phyloP scores from a whole-genome alignment of 2,797 vertebrate genomes.

The Sebastes jordani region DNA sequence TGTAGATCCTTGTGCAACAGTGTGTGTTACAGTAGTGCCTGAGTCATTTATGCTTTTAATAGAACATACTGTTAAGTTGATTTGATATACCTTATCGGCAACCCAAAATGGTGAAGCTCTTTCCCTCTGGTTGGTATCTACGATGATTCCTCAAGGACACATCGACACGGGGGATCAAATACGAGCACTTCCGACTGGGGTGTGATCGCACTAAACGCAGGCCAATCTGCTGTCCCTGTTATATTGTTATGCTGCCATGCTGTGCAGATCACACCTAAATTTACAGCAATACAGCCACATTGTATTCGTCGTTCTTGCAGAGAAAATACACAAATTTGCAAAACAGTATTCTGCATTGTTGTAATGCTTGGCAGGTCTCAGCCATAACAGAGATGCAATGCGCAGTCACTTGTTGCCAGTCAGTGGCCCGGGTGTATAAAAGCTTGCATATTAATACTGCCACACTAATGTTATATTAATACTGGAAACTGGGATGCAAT shows the following conservation, averaged over 20 bases:
- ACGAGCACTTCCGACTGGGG: conserved; percentile 23
- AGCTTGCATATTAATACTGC: conserved; percentile 32
- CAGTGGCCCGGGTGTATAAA: conserved; percentile 1
- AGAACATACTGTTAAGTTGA: neutral
- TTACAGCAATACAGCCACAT: neutral
- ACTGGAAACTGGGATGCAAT: conserved; percentile 46
- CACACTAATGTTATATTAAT: conserved; percentile 35
- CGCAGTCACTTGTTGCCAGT: conserved; percentile 2
- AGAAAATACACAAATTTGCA: neutral
- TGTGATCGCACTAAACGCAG: conserved; percentile 44
- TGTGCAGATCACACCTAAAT: neutral
- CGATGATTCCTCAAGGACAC: conserved; percentile 24
- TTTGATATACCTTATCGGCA: neutral
- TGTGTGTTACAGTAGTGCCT: neutral
- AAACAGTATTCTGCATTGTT: neutral
- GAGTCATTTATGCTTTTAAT: neutral
- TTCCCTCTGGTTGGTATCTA: neutral
- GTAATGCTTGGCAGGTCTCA: neutral
- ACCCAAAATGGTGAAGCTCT: neutral
- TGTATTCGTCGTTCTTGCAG: neutral
- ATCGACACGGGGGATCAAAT: conserved; percentile 4
- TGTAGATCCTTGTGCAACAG: neutral
- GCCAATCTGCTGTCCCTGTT: conserved; percentile 43
- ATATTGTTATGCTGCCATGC: conserved; percentile 8
- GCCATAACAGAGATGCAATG: conserved; percentile 1